Conservation (phyloP, 2,113 vertebrate genomes). For the Ia io region DNA sequence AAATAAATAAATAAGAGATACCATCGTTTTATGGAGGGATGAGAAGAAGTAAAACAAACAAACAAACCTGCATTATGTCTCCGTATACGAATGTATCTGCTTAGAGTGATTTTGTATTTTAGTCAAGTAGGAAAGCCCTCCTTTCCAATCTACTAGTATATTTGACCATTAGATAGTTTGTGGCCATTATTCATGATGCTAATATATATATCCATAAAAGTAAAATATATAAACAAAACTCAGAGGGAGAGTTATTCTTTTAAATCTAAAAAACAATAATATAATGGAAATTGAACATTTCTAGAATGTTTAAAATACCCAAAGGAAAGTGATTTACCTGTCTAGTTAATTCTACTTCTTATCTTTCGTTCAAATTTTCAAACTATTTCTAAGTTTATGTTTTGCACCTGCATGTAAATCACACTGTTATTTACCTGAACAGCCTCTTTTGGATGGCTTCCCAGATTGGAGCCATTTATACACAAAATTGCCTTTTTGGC, state of each 20-base stretch:
- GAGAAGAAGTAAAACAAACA: neutral
- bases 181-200: neutral
- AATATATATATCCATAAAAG: neutral
- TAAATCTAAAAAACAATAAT: neutral
- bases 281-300: neutral
- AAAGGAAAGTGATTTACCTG: neutral
- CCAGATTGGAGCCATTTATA: slow-evolving; percentile 59
- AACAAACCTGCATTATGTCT: neutral
- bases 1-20: neutral
- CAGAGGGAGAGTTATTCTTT: neutral
- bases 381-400: slow-evolving; percentile 55
- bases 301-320: neutral
- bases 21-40: neutral
- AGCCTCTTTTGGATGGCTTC: slow-evolving; percentile 64
- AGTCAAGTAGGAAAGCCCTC: neutral
- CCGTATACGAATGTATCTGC: neutral
- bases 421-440: slow-evolving; percentile 65
- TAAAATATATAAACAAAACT: neutral
- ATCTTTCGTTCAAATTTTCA: slow-evolving; percentile 32
- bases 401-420: slow-evolving; percentile 69
- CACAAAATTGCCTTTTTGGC: slow-evolving; percentile 67
- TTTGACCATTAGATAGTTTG: neutral
- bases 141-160: neutral
- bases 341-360: slow-evolving; percentile 13
- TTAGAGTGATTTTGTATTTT: neutral